Conservation (phyloP, 1,140 invertebrate genomes). For the Venturia canescens region DNA sequence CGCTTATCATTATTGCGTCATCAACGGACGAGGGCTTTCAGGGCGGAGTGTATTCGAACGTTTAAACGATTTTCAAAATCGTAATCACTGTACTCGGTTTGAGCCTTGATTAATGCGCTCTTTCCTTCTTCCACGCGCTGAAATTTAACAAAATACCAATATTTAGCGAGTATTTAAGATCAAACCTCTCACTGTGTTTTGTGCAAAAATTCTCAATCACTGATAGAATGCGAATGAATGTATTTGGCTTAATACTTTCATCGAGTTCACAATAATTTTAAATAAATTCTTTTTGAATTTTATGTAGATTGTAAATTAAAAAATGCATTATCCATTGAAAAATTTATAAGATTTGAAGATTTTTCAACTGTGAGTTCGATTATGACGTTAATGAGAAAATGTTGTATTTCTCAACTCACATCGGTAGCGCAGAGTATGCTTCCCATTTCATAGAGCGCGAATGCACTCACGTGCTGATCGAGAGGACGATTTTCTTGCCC, state of each 20-base stretch:
- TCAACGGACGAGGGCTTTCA: conserved; percentile 68
- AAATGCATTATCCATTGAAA: no score
- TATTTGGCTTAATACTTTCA: no score
- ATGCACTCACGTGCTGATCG: conserved; percentile 82
- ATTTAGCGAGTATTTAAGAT: neutral
- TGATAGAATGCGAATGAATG: no score
- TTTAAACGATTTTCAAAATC: conserved; percentile 83
- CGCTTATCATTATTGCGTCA: neutral
- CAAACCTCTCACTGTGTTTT: neutral
- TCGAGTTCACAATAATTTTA: no score
- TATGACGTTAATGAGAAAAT: neutral
- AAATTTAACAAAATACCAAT: conserved; percentile 59
- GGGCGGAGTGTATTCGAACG: conserved; percentile 80
- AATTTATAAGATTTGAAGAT: no score
- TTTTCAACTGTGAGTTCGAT: no score
- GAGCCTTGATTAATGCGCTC: conserved; percentile 73
- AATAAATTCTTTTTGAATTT: no score
- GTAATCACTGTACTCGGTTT: conserved; percentile 80
- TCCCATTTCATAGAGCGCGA: conserved; percentile 83
- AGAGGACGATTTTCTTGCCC: conserved; percentile 61
- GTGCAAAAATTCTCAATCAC: no score
- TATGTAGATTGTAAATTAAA: no score
- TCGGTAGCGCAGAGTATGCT: conserved; percentile 76
- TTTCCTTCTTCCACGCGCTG: conserved; percentile 79
- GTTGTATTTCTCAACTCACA: conserved; percentile 67